Evolutionary conservation across 2,797 vertebrate species (phyloP).

Genomic region (Caiman crocodilus): DNA sequence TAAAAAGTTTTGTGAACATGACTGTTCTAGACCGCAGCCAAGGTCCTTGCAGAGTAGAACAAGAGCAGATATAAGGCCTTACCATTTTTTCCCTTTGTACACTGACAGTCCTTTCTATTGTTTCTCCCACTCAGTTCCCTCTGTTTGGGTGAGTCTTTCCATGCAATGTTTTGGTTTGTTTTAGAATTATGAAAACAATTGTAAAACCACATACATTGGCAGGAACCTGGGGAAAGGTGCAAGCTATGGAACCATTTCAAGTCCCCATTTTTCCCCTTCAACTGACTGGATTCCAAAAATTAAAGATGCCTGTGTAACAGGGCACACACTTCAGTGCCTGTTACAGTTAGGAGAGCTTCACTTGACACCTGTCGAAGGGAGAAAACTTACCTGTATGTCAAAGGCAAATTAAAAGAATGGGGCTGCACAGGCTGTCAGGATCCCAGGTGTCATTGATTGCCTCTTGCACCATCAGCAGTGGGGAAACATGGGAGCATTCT

Average conservation of each 20-base stretch:
- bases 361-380: too few species aligned
- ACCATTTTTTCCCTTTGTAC: background rate
- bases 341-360: too few species aligned
- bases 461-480: too few species aligned
- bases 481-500: too few species aligned
- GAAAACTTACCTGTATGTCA: too few species aligned
- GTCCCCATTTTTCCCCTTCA: too few species aligned
- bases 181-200: background rate
- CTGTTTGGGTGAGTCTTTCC: background rate
- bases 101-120: background rate
- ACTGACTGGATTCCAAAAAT: too few species aligned
- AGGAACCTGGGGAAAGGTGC: fast-evolving
- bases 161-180: background rate
- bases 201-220: background rate
- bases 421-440: too few species aligned
- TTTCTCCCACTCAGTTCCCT: background rate
- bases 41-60: background rate
- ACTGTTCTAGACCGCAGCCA: background rate
- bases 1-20: background rate
- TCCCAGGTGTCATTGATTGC: too few species aligned
- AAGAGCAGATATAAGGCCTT: background rate
- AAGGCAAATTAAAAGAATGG: too few species aligned
- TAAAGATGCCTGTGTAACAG: too few species aligned
- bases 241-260: background rate
- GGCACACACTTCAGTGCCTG: too few species aligned